These are phyloP conservation scores for Brachionus manjavacas DNA, from an alignment of 1,140 invertebrate genomes.

Conservation along the genomic window DNA sequence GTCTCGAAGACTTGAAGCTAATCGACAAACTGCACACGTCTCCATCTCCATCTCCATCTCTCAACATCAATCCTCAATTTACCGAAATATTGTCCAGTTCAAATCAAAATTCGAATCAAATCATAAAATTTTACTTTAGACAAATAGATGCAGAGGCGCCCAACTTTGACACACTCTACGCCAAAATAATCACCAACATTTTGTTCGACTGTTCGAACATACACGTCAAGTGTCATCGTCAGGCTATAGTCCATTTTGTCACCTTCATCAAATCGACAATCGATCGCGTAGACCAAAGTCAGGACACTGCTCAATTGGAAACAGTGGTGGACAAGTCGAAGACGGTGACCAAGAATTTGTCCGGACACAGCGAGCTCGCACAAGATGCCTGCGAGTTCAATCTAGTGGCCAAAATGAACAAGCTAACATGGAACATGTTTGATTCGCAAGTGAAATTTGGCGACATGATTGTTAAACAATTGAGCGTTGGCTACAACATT, in stretches of 20 bases:
- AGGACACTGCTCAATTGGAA: not conserved
- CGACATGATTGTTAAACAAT: not conserved
- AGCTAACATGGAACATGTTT: slow-evolving; percentile 35
- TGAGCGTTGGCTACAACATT: slow-evolving; percentile 6
- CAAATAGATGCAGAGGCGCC: slow-evolving; percentile 1
- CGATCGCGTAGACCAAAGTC: not conserved
- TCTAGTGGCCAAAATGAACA: slow-evolving; percentile 31
- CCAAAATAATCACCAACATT: slow-evolving; percentile 4
- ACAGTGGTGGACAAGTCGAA: not conserved
- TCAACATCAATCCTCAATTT: too few relatives aligned
- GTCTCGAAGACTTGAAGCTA: slow-evolving; percentile 27
- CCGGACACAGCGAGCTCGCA: not conserved
- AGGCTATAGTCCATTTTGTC: slow-evolving; percentile 8
- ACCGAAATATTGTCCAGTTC: slow-evolving; percentile 33
- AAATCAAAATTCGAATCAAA: not conserved
- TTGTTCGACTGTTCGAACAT: slow-evolving; percentile 35
- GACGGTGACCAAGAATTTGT: not conserved
- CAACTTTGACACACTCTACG: slow-evolving; percentile 10
- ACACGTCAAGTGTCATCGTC: slow-evolving; percentile 38
- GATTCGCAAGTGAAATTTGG: not conserved
- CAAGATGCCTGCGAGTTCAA: not conserved
- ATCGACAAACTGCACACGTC: not conserved
- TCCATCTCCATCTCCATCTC: too few relatives aligned
- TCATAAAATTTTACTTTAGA: slow-evolving; percentile 13
- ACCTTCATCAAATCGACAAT: slow-evolving; percentile 7